phyloP scores from a whole-genome alignment of 2,113 vertebrate species.

The Emydocephalus ijimae region DNA sequence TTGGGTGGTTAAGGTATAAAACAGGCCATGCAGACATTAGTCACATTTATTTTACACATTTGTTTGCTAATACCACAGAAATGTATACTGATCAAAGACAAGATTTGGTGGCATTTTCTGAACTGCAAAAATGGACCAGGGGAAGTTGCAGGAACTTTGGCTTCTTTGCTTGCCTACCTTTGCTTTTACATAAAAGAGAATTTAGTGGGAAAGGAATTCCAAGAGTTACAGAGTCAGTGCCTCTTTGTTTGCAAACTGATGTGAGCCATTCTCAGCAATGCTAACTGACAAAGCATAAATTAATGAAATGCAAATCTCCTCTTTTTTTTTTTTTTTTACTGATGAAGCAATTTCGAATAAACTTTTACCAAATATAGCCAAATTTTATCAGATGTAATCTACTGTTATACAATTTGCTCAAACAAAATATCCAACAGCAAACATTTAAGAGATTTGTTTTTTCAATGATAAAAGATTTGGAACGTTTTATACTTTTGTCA shows the following conservation, averaged over 20 bases:
- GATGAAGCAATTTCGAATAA: background rate
- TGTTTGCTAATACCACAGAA: background rate
- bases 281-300: background rate
- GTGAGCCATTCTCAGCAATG: too few relatives aligned
- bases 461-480: constrained; percentile 12
- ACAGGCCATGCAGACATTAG: background rate
- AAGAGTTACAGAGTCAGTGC: background rate
- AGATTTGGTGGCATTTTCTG: background rate
- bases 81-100: background rate
- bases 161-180: background rate
- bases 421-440: constrained; percentile 57
- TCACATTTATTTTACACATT: background rate
- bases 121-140: background rate
- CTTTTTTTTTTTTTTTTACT: background rate
- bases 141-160: background rate
- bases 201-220: background rate
- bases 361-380: constrained; percentile 46
- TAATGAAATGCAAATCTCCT: background rate
- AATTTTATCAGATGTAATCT: constrained; percentile 28
- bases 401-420: constrained; percentile 51
- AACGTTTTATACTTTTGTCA: constrained; percentile 37
- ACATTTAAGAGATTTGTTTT: constrained; percentile 50
- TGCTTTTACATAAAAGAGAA: background rate
- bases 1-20: background rate
- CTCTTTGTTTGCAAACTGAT: background rate